A percentile compares a stretch with the other conserved stretches of the same genome.
phyloP scores from a whole-genome alignment of 2,113 vertebrate species.

The Hypocryptadius cinnamomeus region DNA sequence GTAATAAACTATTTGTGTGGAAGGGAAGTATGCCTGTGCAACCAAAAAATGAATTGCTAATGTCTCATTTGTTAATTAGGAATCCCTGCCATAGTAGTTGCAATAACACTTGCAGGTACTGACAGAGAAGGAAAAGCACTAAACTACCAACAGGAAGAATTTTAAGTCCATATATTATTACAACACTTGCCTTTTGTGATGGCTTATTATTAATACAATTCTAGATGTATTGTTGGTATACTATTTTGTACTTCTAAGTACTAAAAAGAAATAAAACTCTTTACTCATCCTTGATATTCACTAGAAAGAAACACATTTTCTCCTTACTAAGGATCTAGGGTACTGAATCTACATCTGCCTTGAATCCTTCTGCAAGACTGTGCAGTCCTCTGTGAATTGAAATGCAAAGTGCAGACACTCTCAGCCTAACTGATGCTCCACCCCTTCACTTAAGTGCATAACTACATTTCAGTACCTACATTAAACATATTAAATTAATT shows the following conservation, averaged over 20 bases:
- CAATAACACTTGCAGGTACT: constrained; percentile 34
- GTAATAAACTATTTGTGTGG: background rate
- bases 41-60: background rate
- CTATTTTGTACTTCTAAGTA: background rate
- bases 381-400: background rate
- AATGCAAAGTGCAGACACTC: background rate
- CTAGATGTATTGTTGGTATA: background rate
- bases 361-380: background rate
- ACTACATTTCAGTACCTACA: background rate
- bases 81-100: background rate
- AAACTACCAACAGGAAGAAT: constrained; percentile 33
- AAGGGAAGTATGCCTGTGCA: background rate
- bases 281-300: background rate
- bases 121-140: constrained; percentile 13
- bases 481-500: background rate
- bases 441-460: background rate
- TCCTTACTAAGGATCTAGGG: background rate
- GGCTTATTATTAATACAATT: background rate
- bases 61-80: background rate
- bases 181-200: background rate
- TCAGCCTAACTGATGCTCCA: background rate
- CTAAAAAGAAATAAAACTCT: background rate
- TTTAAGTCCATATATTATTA: constrained; percentile 40
- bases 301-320: background rate
- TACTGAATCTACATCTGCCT: background rate